Conservation (phyloP, 2,113 vertebrate genomes). For the Stegastes partitus region DNA sequence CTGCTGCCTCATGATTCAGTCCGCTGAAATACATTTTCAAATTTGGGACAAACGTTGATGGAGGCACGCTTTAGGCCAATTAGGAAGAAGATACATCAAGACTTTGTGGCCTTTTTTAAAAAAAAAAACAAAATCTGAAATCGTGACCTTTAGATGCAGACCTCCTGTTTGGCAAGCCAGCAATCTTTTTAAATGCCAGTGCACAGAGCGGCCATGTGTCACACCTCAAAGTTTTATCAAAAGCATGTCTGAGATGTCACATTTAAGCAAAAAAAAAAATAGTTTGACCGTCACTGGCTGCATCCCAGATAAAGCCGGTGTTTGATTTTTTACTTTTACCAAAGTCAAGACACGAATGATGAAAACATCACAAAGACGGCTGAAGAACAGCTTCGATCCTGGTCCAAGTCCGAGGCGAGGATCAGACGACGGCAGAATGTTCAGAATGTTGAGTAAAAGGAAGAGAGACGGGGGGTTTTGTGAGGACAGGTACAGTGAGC, state of each 20-base stretch:
- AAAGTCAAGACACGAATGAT: too few relatives aligned
- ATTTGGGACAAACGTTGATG: constrained; percentile 9
- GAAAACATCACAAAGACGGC: too few relatives aligned
- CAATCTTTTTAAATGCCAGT: constrained; percentile 62
- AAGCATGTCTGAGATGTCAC: constrained; percentile 1
- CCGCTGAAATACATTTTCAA: not conserved
- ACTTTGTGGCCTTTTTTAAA: constrained; percentile 46
- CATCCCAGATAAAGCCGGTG: too few relatives aligned
- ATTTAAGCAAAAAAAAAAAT: not conserved
- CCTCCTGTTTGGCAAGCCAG: constrained; percentile 17
- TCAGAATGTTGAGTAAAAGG: too few relatives aligned
- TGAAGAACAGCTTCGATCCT: too few relatives aligned
- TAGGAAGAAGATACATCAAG: constrained; percentile 1
- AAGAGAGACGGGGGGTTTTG: too few relatives aligned
- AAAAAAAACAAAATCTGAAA: constrained; percentile 17
- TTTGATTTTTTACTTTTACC: too few relatives aligned
- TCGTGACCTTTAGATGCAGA: constrained; percentile 59
- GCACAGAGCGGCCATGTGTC: constrained; percentile 32
- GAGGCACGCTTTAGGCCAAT: constrained; percentile 20
- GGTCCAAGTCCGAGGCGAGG: too few relatives aligned
- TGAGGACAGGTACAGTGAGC: too few relatives aligned
- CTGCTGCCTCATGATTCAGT: constrained; percentile 29
- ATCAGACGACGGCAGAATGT: too few relatives aligned
- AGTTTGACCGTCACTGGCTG: not conserved
- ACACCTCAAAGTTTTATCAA: constrained; percentile 31